phyloP scores from a whole-genome alignment of 2,888 invertebrate genomes.

The Callinectes sapidus region DNA sequence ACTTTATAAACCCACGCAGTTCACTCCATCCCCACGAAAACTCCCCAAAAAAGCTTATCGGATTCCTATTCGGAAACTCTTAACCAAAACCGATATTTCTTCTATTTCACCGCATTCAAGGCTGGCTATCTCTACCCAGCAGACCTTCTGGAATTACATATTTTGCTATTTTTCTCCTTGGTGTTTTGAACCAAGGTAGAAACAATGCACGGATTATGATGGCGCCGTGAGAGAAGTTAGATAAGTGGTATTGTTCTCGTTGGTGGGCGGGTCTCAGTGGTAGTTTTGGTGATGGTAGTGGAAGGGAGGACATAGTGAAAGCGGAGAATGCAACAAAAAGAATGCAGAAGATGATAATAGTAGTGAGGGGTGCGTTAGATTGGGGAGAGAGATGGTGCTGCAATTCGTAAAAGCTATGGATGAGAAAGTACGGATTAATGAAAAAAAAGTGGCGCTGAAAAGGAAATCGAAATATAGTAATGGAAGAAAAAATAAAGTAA shows the following conservation, averaged over 20 bases:
- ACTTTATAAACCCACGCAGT: background rate
- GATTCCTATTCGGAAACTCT: background rate
- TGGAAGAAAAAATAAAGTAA: background rate
- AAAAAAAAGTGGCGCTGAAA: background rate
- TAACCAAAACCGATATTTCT: conserved; percentile 24
- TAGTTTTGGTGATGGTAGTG: background rate
- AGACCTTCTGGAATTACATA: background rate
- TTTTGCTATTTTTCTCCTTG: background rate
- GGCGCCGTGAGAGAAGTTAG: background rate
- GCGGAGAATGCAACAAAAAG: background rate
- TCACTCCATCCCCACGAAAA: conserved; percentile 2
- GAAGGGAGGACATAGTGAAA: background rate
- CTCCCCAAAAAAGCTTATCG: background rate
- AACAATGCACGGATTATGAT: background rate
- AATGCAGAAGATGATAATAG: background rate
- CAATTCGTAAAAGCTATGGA: background rate
- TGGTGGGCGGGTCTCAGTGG: background rate
- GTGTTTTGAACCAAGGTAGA: background rate
- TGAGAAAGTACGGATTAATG: background rate
- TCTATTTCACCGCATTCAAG: conserved; percentile 1
- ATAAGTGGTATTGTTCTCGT: background rate
- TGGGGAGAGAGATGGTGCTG: background rate
- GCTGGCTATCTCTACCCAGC: background rate
- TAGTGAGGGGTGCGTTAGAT: background rate
- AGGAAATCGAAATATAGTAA: background rate